Percentiles rank a stretch among this genome's conserved stretches.
Conservation (phyloP, 2,113 vertebrate species). For the Microtus pennsylvanicus region DNA sequence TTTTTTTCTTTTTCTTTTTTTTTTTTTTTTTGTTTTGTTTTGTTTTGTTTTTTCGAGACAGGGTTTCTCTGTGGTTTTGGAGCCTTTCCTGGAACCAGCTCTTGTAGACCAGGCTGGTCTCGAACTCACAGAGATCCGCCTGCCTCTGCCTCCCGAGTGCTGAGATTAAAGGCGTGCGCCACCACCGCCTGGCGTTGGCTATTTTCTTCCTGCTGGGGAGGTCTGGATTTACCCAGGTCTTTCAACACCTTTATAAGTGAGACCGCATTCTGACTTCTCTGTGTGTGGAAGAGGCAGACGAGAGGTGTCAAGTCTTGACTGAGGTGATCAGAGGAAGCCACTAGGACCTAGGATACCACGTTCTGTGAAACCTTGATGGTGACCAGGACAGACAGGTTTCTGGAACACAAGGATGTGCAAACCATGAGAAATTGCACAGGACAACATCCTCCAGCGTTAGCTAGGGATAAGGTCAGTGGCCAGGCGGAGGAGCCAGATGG, state of each 20-base stretch:
- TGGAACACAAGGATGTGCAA: conserved; percentile 23
- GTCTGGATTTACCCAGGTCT: too few species aligned
- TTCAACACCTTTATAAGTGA: not conserved
- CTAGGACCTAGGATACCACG: not conserved
- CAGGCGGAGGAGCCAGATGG: not conserved
- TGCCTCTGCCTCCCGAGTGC: too few species aligned
- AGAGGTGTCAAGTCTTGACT: not conserved
- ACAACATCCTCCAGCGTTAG: not conserved
- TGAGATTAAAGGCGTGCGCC: too few species aligned
- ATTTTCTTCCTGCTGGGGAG: too few species aligned
- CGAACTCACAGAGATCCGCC: too few species aligned
- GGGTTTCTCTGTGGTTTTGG: too few species aligned
- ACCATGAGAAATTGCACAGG: not conserved
- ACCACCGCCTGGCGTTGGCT: too few species aligned
- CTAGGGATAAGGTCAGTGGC: not conserved
- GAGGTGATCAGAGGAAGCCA: not conserved
- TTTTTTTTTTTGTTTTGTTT: too few species aligned
- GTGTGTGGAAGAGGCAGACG: not conserved
- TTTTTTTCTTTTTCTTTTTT: too few species aligned
- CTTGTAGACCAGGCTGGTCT: too few species aligned
- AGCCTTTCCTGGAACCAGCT: too few species aligned
- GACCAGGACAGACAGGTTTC: not conserved
- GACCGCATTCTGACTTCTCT: not conserved
- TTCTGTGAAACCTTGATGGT: not conserved
- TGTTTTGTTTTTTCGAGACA: too few species aligned